phyloP scores from a whole-genome alignment of 2,113 vertebrate species.

The Delphinapterus leucas region DNA sequence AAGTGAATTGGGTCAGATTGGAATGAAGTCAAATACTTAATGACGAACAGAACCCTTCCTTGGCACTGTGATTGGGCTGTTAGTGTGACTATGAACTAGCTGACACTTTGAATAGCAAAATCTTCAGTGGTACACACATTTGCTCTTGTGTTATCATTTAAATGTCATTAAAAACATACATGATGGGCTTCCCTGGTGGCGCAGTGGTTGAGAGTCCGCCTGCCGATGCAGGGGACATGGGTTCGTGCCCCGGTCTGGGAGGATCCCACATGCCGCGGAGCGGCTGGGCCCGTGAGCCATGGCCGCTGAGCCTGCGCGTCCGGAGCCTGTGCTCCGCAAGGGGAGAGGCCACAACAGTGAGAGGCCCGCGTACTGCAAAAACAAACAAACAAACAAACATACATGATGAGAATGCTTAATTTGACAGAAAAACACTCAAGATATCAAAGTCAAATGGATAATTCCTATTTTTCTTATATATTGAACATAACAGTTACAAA shows the following conservation, averaged over 20 bases:
- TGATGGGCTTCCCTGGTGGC: not conserved
- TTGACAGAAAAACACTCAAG: conserved; percentile 14
- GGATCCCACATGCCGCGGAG: no score
- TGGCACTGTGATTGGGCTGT: not conserved
- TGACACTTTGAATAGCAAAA: conserved; percentile 28
- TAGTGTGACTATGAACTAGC: not conserved
- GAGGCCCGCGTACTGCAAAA: no score
- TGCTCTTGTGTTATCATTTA: not conserved
- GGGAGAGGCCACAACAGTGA: no score
- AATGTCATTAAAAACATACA: not conserved
- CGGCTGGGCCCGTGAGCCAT: no score
- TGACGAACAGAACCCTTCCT: conserved; percentile 12
- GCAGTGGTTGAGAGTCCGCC: no score
- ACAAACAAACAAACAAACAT: not conserved
- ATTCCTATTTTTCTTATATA: not conserved
- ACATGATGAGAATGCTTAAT: not conserved
- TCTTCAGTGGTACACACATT: conserved; percentile 27
- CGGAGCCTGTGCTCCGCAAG: no score
- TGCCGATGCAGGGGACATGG: no score
- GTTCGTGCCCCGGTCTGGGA: no score
- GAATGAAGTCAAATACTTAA: conserved; percentile 55
- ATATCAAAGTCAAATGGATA: conserved; percentile 7
- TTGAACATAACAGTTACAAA: not conserved
- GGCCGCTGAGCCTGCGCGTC: no score
- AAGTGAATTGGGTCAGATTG: conserved; percentile 64